Conservation (phyloP, 2,113 vertebrate genomes). For the Pedetes capensis region DNA sequence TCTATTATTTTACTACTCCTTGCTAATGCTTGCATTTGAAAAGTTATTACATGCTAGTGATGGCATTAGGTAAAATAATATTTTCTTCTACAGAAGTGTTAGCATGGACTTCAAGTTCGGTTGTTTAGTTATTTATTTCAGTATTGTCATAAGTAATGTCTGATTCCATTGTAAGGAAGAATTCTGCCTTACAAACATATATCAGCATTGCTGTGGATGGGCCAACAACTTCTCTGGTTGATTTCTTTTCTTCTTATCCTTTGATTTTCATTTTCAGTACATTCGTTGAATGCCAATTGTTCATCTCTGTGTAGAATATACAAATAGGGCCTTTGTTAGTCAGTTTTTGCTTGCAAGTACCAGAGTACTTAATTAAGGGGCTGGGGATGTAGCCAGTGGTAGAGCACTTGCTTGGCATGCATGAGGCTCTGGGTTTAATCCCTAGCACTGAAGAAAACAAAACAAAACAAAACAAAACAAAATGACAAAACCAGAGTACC, state of each 20-base stretch:
- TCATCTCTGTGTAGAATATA: neutral
- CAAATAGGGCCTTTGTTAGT: neutral
- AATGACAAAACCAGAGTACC: neutral
- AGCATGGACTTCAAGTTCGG: neutral
- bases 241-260: neutral
- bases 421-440: neutral
- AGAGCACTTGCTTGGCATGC: no score
- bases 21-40: neutral
- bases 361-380: neutral
- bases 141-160: neutral
- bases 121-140: neutral
- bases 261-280: neutral
- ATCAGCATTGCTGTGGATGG: neutral
- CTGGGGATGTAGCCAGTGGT: neutral
- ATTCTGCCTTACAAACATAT: neutral
- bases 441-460: neutral
- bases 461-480: neutral
- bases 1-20: slow-evolving; percentile 6
- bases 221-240: neutral
- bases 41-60: neutral
- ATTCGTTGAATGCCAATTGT: neutral
- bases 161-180: neutral
- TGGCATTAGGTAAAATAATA: neutral
- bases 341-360: neutral
- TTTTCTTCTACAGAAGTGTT: neutral